Conservation (phyloP, 2,888 invertebrate species). For the Sisyra terminalis region DNA sequence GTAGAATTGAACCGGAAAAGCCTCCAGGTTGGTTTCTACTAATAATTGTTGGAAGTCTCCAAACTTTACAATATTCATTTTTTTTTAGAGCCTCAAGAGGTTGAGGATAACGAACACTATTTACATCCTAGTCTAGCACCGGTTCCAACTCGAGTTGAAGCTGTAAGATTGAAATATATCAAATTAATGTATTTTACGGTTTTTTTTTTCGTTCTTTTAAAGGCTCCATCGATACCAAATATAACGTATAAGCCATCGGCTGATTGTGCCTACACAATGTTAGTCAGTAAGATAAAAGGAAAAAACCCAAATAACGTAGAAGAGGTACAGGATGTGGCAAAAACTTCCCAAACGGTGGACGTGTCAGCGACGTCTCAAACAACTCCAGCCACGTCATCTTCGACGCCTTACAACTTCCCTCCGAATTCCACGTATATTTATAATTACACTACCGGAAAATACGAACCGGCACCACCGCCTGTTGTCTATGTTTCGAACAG, state of each 20-base stretch:
- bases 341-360: slow-evolving; percentile 10
- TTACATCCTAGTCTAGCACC: slow-evolving; percentile 64
- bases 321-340: not conserved
- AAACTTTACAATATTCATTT: not conserved
- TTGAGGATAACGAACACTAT: slow-evolving; percentile 48
- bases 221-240: slow-evolving; percentile 35
- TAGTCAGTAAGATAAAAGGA: slow-evolving; percentile 74
- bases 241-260: slow-evolving; percentile 68
- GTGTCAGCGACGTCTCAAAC: slow-evolving; percentile 9
- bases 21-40: not conserved
- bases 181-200: too few relatives aligned
- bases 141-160: slow-evolving; percentile 39
- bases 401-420: slow-evolving; percentile 2
- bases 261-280: slow-evolving; percentile 74
- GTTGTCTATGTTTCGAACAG: not conserved
- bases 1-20: slow-evolving; percentile 21
- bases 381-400: slow-evolving; percentile 8
- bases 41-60: not conserved
- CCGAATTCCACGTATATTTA: slow-evolving; percentile 6
- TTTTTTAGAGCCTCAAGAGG: slow-evolving; percentile 27
- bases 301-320: slow-evolving; percentile 23
- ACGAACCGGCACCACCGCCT: slow-evolving; percentile 5
- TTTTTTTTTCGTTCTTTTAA: slow-evolving; percentile 6
- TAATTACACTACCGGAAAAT: slow-evolving; percentile 6
- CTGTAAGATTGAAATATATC: slow-evolving; percentile 33